Evolutionary conservation across 2,888 invertebrate genomes (phyloP).

Genomic region (Nematopogon swammerdamellus): DNA sequence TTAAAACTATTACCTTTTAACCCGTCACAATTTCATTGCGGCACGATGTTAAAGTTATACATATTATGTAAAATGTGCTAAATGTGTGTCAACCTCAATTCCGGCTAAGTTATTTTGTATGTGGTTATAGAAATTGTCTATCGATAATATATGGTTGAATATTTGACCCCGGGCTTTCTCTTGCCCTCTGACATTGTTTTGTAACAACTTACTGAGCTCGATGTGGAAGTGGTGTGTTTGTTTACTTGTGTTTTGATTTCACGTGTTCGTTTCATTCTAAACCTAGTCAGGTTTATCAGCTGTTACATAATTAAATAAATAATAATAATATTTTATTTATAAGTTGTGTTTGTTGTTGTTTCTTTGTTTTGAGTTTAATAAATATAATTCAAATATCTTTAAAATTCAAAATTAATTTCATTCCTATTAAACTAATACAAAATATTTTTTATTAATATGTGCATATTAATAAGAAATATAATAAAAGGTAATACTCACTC

Average conservation of each 20-base stretch:
- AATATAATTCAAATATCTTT: no score
- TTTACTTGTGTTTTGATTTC: not conserved
- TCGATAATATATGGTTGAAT: not conserved
- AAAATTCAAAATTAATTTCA: no score
- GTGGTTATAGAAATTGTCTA: not conserved
- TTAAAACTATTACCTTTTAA: not conserved
- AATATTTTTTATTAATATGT: no score
- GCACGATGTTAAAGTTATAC: not conserved
- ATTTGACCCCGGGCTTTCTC: constrained; percentile 46
- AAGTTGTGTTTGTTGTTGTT: no score
- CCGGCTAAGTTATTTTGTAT: not conserved
- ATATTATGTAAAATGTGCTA: not conserved
- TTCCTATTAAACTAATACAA: no score
- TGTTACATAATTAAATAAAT: no score
- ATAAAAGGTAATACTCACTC: no score
- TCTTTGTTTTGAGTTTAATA: no score
- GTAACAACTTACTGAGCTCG: constrained; percentile 24
- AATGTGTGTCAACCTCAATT: not conserved
- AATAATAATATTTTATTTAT: no score
- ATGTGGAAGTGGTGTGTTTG: constrained; percentile 1
- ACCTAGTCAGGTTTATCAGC: no score
- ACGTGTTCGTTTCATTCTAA: no score
- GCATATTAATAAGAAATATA: no score
- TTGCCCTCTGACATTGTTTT: constrained; percentile 41
- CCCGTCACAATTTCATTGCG: not conserved